Evolutionary conservation across 2,113 vertebrate species (phyloP).

Genomic region (Pantherophis guttatus): DNA sequence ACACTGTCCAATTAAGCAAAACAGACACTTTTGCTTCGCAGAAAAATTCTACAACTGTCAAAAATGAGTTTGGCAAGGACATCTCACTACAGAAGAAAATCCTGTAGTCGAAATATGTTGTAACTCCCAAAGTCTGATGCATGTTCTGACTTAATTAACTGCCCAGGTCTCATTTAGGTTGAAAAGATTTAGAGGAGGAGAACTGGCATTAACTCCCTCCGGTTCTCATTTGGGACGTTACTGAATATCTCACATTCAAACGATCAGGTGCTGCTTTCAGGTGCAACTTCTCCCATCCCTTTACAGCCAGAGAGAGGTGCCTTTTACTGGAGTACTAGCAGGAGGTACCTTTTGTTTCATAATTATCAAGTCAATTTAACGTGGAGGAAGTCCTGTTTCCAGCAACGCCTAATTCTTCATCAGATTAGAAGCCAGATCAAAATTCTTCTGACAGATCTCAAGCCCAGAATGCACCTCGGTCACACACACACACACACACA

Average conservation of each 20-base stretch:
- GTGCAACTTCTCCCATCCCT: neutral
- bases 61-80: neutral
- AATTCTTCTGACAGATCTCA: neutral
- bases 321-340: no score
- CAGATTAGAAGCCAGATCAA: neutral
- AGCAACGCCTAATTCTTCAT: neutral
- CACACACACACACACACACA: no score
- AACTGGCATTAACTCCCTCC: neutral
- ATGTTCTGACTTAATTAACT: neutral
- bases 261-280: neutral
- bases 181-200: neutral
- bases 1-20: neutral
- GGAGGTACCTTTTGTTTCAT: neutral
- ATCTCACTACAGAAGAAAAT: neutral
- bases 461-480: neutral
- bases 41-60: accelerated
- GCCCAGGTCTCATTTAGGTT: neutral
- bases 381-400: neutral
- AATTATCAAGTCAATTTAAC: neutral
- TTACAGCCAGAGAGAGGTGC: neutral
- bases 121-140: neutral
- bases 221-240: neutral
- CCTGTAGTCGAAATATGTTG: no score
- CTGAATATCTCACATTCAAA: neutral
- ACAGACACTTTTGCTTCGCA: neutral